These are phyloP conservation scores for Drosophila insularis DNA, from an alignment of 1,140 invertebrate species.

Conservation along the genomic window DNA sequence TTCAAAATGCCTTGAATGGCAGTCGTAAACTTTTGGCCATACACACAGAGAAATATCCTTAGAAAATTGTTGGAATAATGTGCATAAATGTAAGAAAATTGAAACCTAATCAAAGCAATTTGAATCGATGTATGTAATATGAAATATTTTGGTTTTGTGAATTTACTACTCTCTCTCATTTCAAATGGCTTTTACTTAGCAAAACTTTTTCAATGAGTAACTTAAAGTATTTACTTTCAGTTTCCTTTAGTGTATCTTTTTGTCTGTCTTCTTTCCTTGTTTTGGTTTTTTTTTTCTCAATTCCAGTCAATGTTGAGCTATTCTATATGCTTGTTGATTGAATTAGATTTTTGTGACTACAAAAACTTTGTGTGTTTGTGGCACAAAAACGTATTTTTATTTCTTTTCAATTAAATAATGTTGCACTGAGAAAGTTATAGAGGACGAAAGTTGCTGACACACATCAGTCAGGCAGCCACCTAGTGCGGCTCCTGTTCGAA, in stretches of 20 bases:
- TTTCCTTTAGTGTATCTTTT: not conserved
- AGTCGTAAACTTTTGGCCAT: slow-evolving; percentile 27
- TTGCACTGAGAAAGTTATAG: slow-evolving; percentile 22
- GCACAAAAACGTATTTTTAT: slow-evolving; percentile 44
- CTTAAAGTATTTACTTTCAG: not conserved
- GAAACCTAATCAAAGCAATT: too few relatives aligned
- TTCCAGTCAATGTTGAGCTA: slow-evolving; percentile 35
- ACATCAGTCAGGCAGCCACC: slow-evolving; percentile 59
- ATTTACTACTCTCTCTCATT: too few relatives aligned
- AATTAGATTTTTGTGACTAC: slow-evolving; percentile 48
- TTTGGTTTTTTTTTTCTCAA: slow-evolving; percentile 45
- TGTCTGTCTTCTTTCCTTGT: not conserved
- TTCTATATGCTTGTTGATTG: slow-evolving; percentile 46
- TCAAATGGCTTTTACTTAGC: too few relatives aligned
- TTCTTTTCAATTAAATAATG: slow-evolving; percentile 64
- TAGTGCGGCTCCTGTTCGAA: slow-evolving; percentile 1
- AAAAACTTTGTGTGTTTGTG: slow-evolving; percentile 8
- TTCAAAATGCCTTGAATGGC: slow-evolving; percentile 23
- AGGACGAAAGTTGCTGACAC: slow-evolving; percentile 25
- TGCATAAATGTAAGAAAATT: too few relatives aligned
- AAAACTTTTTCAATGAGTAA: too few relatives aligned
- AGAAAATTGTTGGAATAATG: not conserved
- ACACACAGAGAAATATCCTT: slow-evolving; percentile 13
- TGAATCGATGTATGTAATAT: too few relatives aligned
- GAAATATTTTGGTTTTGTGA: too few relatives aligned